Conservation (phyloP, 2,113 vertebrate genomes). For the Upupa epops region DNA sequence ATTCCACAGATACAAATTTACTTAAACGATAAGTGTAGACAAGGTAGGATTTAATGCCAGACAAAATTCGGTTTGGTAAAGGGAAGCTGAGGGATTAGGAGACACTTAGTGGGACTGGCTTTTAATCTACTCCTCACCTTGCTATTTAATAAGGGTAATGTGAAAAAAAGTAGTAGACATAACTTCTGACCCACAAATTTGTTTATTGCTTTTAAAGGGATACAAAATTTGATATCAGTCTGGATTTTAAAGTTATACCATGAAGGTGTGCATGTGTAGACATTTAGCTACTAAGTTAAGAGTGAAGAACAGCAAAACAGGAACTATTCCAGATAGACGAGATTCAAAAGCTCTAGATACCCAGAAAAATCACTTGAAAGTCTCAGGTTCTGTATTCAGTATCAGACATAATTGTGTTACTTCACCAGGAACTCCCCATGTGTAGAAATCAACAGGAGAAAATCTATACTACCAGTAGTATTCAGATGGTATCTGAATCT, state of each 20-base stretch:
- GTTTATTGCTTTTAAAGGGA: neutral
- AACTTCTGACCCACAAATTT: neutral
- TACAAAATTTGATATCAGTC: neutral
- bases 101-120: neutral
- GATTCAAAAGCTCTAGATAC: neutral
- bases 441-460: neutral
- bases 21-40: slow-evolving; percentile 73
- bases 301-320: neutral
- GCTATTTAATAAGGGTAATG: slow-evolving; percentile 16
- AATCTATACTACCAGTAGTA: neutral
- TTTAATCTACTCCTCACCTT: slow-evolving; percentile 53
- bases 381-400: neutral
- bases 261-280: neutral
- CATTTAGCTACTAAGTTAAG: neutral
- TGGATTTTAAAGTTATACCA: neutral
- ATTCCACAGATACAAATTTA: slow-evolving; percentile 78
- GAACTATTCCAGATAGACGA: neutral
- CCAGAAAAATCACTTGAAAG: neutral
- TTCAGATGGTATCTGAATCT: neutral
- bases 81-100: slow-evolving; percentile 25
- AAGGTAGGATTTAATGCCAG: slow-evolving; percentile 65
- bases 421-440: neutral
- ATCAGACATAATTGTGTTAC: neutral
- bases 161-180: neutral
- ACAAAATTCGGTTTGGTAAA: slow-evolving; percentile 61